Conservation (phyloP, 2,113 vertebrate genomes). For the Cranoglanis bouderius region DNA sequence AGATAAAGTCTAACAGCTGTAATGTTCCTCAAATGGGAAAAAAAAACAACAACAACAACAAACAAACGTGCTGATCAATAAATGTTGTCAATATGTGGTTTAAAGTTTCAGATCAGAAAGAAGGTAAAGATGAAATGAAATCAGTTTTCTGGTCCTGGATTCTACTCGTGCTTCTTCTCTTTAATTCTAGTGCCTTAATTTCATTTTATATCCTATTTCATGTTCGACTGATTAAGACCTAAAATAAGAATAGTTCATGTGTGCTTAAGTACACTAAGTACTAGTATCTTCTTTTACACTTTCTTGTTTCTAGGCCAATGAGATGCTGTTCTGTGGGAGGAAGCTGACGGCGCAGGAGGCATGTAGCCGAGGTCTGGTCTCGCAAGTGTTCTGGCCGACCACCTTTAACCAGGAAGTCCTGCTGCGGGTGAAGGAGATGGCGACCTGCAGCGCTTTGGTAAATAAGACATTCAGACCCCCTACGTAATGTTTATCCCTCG, state of each 20-base stretch:
- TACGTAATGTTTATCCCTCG: background rate
- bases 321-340: constrained; percentile 96
- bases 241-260: background rate
- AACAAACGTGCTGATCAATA: no score
- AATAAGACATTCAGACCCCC: constrained; percentile 49
- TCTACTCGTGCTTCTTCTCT: background rate
- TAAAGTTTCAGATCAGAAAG: background rate
- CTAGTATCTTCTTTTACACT: background rate
- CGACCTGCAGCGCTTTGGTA: constrained; percentile 94
- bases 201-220: background rate
- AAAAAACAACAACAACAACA: no score
- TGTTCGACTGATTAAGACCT: background rate
- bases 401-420: constrained; percentile 98
- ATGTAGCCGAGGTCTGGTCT: constrained; percentile 92
- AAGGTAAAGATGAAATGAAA: background rate
- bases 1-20: no score
- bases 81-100: no score
- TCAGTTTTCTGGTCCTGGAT: background rate
- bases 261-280: background rate
- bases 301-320: constrained; percentile 83
- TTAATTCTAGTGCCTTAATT: background rate
- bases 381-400: constrained; percentile 98
- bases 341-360: constrained; percentile 96
- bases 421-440: constrained; percentile 96
- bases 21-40: no score